A percentile compares a stretch with the other conserved stretches of the same genome.
These are phyloP conservation scores for Nasonia oneida DNA, from an alignment of 2,888 invertebrate genomes.

Conservation along the genomic window DNA sequence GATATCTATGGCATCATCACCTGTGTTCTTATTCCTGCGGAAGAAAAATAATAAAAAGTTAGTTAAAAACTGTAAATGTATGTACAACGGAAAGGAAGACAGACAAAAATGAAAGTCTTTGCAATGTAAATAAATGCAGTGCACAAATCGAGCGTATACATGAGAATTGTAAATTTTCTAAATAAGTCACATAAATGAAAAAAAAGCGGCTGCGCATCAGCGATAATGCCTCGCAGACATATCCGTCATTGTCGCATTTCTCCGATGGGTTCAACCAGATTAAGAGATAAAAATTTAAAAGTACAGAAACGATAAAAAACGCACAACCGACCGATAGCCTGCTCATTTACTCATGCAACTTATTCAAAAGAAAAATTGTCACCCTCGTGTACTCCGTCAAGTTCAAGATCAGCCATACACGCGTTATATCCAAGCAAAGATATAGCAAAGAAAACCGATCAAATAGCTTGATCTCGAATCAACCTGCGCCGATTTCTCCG, in stretches of 20 bases:
- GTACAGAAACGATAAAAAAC: background rate
- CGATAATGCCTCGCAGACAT: background rate
- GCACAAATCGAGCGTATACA: constrained; percentile 7
- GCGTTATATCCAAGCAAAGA: background rate
- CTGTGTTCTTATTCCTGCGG: constrained; percentile 48
- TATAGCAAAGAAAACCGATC: background rate
- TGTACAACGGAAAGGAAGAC: background rate
- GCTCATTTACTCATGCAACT: background rate
- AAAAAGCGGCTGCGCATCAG: constrained; percentile 41
- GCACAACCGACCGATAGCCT: background rate
- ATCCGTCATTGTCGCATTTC: background rate
- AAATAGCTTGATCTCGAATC: background rate
- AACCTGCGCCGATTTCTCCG: background rate
- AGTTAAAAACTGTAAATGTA: background rate
- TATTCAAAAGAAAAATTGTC: background rate
- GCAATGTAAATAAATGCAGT: background rate
- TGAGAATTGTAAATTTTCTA: constrained; percentile 30
- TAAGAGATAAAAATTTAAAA: background rate
- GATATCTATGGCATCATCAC: constrained; percentile 56
- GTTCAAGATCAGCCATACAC: background rate
- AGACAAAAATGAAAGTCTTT: background rate
- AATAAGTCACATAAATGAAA: constrained; percentile 50
- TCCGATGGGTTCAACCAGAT: background rate
- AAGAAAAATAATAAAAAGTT: constrained; percentile 32
- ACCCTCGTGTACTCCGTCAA: background rate